A percentile compares a stretch with the other conserved stretches of the same genome.
These are phyloP conservation scores for Motacilla tschutschensis DNA, from an alignment of 2,113 vertebrate species.

Conservation along the genomic window DNA sequence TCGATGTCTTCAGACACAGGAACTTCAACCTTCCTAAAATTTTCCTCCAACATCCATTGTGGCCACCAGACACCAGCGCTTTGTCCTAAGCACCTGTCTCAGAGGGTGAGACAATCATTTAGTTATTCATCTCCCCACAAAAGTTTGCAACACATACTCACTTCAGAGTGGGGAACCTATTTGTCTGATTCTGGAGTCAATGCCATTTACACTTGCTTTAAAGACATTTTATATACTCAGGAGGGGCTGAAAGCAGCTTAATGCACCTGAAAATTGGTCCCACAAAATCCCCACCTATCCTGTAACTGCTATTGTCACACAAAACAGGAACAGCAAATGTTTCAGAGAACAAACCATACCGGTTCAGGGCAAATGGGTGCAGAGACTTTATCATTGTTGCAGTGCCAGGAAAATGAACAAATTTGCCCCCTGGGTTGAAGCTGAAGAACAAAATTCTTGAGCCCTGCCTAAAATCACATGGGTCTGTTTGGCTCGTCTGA, in stretches of 20 bases:
- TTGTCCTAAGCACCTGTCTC: background rate
- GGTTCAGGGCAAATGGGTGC: background rate
- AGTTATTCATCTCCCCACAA: background rate
- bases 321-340: background rate
- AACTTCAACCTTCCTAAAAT: background rate
- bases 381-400: background rate
- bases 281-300: background rate
- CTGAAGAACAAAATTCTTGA: constrained; percentile 39
- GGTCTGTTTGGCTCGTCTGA: background rate
- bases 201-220: background rate
- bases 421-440: constrained; percentile 50
- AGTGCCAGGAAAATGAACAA: constrained; percentile 33
- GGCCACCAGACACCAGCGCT: background rate
- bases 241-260: background rate
- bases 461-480: constrained; percentile 55
- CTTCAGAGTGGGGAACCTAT: background rate
- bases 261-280: background rate
- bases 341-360: background rate
- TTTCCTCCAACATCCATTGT: background rate
- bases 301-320: background rate
- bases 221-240: background rate
- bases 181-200: background rate
- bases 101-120: background rate
- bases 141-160: background rate
- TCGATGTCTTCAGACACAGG: background rate